phyloP scores from a whole-genome alignment of 2,113 vertebrate genomes.

The Daboia siamensis region DNA sequence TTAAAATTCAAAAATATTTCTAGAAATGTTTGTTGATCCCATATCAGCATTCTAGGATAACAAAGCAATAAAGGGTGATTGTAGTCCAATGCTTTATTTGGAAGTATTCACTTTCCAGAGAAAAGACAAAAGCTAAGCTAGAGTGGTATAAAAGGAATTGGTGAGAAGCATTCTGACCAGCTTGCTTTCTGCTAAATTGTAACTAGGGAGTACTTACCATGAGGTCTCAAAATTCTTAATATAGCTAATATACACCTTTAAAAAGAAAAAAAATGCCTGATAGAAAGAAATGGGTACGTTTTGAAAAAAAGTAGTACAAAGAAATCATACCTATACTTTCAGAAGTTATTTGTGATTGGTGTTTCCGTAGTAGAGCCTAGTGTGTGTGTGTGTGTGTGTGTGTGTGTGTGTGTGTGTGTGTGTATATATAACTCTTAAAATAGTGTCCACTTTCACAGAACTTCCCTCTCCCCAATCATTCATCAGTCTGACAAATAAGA shows the following conservation, averaged over 20 bases:
- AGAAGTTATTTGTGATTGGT: not conserved
- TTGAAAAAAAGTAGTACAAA: not conserved
- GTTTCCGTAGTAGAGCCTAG: not conserved
- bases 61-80: not conserved
- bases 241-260: not conserved
- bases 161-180: not conserved
- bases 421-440: too few relatives aligned
- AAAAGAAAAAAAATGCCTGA: not conserved
- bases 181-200: not conserved
- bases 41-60: not conserved
- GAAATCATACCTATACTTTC: not conserved
- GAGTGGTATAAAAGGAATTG: not conserved
- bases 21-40: not conserved
- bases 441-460: not conserved
- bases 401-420: too few relatives aligned
- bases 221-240: not conserved
- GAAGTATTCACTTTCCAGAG: not conserved
- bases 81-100: not conserved
- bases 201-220: not conserved
- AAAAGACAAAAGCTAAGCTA: not conserved
- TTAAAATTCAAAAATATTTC: not conserved
- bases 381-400: too few relatives aligned
- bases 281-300: not conserved
- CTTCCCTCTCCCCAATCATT: not conserved
- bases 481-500: constrained; percentile 25